Percentiles rank a stretch among this genome's conserved stretches.
These are phyloP conservation scores for Conomelus anceps DNA, from an alignment of 2,888 invertebrate genomes.

Conservation along the genomic window DNA sequence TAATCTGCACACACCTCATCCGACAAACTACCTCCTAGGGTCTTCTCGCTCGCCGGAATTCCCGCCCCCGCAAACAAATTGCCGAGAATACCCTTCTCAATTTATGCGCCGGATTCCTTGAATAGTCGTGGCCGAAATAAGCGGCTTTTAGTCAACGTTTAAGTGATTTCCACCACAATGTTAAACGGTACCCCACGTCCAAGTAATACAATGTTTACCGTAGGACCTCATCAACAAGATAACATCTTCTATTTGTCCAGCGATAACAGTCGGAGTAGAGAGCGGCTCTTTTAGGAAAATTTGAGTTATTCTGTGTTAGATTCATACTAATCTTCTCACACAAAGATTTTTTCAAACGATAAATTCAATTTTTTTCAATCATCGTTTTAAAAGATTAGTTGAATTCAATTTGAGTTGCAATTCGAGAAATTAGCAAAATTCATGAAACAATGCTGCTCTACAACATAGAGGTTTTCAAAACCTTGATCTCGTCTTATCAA, in stretches of 20 bases:
- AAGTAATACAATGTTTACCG: background rate
- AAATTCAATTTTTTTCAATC: too few relatives aligned
- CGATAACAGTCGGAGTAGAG: background rate
- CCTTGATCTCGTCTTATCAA: too few relatives aligned
- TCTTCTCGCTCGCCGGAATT: background rate
- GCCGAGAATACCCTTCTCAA: constrained; percentile 6
- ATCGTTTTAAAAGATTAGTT: too few relatives aligned
- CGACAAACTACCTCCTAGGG: too few relatives aligned
- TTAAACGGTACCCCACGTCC: background rate
- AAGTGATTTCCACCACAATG: background rate
- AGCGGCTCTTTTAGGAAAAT: background rate
- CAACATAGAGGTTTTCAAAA: too few relatives aligned
- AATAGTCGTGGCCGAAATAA: background rate
- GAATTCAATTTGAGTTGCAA: too few relatives aligned
- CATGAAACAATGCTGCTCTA: too few relatives aligned
- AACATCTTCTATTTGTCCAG: background rate
- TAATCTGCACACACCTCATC: background rate
- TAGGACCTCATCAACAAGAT: background rate
- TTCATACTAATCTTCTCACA: too few relatives aligned
- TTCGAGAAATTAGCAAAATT: too few relatives aligned
- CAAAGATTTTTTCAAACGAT: too few relatives aligned
- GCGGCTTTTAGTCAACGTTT: background rate
- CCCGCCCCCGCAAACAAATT: background rate
- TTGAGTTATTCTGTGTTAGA: background rate
- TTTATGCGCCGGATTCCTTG: constrained; percentile 7